phyloP scores from a whole-genome alignment of 2,113 vertebrate genomes.

The Xyrauchen texanus region DNA sequence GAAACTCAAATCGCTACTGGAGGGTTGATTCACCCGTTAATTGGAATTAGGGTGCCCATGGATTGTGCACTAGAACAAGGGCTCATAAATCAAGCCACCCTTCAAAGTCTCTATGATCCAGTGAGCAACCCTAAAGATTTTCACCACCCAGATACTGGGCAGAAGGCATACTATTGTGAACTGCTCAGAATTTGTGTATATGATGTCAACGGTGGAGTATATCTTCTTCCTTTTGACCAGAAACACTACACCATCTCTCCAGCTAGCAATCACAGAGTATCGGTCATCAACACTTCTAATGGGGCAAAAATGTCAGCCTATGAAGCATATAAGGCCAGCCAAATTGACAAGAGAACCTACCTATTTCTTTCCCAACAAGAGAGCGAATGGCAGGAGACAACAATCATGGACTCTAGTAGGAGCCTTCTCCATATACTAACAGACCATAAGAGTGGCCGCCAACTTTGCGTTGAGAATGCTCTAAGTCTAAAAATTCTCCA shows the following conservation, averaged over 20 bases:
- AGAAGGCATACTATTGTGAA: conserved; percentile 87
- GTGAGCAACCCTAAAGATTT: conserved; percentile 87
- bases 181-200: conserved; percentile 84
- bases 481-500: conserved; percentile 78
- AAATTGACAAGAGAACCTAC: conserved; percentile 81
- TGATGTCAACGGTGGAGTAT: conserved; percentile 79
- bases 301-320: conserved; percentile 85
- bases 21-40: conserved; percentile 84
- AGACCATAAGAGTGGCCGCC: conserved; percentile 83
- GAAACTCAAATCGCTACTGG: conserved; percentile 88
- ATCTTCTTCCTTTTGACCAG: conserved; percentile 85
- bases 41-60: conserved; percentile 80
- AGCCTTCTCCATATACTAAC: conserved; percentile 75
- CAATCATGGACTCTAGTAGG: conserved; percentile 73
- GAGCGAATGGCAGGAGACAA: conserved; percentile 86
- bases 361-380: conserved; percentile 84
- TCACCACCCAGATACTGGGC: conserved; percentile 84
- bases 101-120: conserved; percentile 85
- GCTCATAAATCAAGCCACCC: conserved; percentile 81
- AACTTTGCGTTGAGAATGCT: conserved; percentile 83
- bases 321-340: conserved; percentile 80
- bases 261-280: conserved; percentile 77
- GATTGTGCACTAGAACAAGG: conserved; percentile 80
- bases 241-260: conserved; percentile 80
- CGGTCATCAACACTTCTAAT: conserved; percentile 77